phyloP scores from a whole-genome alignment of 2,113 vertebrate species.

The Anser brachyrhynchus region DNA sequence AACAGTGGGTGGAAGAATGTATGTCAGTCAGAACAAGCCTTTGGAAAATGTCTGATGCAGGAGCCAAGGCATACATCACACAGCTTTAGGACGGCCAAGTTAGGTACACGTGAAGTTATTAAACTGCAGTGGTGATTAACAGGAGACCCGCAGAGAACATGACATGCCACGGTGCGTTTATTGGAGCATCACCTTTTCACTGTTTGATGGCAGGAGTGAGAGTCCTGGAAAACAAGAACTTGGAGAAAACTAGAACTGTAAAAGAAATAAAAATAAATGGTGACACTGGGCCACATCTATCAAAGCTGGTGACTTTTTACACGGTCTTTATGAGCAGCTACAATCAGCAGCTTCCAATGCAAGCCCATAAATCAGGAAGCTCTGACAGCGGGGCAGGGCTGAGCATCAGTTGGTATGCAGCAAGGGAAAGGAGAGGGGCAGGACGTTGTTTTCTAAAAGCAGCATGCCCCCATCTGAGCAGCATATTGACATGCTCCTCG shows the following conservation, averaged over 20 bases:
- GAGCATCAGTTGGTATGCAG: background rate
- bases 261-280: background rate
- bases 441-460: background rate
- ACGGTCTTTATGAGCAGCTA: background rate
- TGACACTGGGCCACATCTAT: background rate
- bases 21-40: background rate
- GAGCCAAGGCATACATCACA: background rate
- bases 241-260: background rate
- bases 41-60: background rate
- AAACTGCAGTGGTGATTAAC: background rate
- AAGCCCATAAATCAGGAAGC: background rate
- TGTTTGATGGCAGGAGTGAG: background rate
- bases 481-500: background rate
- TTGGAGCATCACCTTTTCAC: background rate
- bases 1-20: background rate
- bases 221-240: background rate
- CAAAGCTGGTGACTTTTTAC: background rate
- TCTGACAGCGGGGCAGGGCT: background rate
- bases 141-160: background rate
- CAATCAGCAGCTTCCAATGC: background rate
- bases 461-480: background rate
- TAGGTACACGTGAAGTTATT: background rate
- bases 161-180: fast-evolving
- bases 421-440: background rate
- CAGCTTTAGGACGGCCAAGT: background rate